Evolutionary conservation across 2,888 invertebrate species (phyloP).

Genomic region (Exephanes ischioxanthus): DNA sequence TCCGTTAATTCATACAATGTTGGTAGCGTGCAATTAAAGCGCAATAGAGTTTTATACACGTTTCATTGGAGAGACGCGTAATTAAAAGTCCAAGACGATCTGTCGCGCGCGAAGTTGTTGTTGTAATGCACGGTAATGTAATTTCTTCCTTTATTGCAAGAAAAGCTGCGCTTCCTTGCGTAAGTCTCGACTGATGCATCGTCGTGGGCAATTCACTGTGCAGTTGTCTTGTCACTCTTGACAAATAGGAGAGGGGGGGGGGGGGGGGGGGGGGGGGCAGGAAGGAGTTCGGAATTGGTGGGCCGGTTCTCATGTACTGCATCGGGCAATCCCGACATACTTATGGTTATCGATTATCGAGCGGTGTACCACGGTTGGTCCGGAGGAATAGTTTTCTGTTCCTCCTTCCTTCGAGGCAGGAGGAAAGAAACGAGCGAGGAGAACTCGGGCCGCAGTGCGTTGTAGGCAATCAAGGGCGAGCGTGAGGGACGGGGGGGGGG

Average conservation of each 20-base stretch:
- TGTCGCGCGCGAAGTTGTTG: too few relatives aligned
- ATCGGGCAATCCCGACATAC: conserved; percentile 38
- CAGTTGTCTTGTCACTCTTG: conserved; percentile 19
- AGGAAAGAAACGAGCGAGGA: neutral
- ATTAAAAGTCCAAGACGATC: neutral
- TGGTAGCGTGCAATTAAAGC: neutral
- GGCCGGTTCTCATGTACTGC: conserved; percentile 8
- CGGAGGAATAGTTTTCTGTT: conserved; percentile 19
- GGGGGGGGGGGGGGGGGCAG: too few relatives aligned
- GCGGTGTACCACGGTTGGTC: conserved; percentile 6
- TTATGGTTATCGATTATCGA: conserved; percentile 56
- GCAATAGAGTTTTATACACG: neutral
- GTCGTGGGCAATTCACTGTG: neutral
- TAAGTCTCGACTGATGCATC: neutral
- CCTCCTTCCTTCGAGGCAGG: conserved; percentile 9
- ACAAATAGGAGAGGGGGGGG: neutral
- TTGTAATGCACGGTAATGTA: too few relatives aligned
- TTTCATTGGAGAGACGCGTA: neutral
- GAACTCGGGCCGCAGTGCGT: neutral
- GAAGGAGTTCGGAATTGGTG: conserved; percentile 15
- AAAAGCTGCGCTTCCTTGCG: too few relatives aligned
- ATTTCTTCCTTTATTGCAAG: too few relatives aligned
- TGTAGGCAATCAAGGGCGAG: conserved; percentile 4
- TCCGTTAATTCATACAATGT: neutral
- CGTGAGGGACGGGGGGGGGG: too few relatives aligned